Percentiles rank a stretch among this genome's conserved stretches.
Conservation (phyloP, 2,113 vertebrate species). For the Scomber colias region DNA sequence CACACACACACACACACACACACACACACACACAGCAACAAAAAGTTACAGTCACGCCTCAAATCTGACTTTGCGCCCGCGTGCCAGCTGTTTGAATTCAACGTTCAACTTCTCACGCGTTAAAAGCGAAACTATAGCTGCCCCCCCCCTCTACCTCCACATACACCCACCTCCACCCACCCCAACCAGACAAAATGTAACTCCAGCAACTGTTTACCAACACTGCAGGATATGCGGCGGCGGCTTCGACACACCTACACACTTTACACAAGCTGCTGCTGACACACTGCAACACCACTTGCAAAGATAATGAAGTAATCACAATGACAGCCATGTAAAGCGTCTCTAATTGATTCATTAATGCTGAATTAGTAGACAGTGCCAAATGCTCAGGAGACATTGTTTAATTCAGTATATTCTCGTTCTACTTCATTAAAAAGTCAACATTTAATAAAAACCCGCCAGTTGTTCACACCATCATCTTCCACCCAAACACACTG, state of each 20-base stretch:
- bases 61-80: neutral
- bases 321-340: neutral
- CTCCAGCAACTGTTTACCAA: constrained; percentile 1
- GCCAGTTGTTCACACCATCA: neutral
- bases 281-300: constrained; percentile 1
- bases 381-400: neutral
- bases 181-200: no score
- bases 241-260: constrained; percentile 18
- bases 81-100: neutral
- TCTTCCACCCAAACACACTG: neutral
- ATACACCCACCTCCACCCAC: no score
- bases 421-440: neutral
- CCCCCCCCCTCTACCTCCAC: no score
- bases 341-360: no score
- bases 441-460: neutral
- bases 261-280: neutral
- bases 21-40: no score
- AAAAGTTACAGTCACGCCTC: neutral
- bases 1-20: no score
- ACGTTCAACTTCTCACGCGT: neutral
- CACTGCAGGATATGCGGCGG: neutral
- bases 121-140: neutral
- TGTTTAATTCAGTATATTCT: neutral
- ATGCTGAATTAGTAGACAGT: no score
- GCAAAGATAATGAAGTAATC: neutral